Evolutionary conservation across 1,140 invertebrate genomes (phyloP), one percentile per base, ranked within the genome.

Genomic region (Eupristina koningsbergeri): DNA sequence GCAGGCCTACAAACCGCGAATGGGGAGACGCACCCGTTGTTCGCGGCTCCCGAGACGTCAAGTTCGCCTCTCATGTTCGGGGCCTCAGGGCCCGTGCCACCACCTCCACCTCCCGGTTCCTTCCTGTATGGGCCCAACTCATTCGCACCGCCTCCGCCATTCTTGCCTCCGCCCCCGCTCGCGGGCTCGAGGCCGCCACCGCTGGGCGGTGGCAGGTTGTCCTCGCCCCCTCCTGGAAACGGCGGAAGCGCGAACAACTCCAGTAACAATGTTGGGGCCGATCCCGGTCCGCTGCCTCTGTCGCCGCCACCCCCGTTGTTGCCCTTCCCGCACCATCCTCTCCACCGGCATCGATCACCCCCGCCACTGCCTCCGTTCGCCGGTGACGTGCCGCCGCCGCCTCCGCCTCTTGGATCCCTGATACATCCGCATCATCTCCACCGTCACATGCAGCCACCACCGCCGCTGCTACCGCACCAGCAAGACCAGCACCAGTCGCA

Each of bases 141-240:
- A 80, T 87, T 89, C 90, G 82, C 86, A 88, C 86, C 91, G 71
- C 91, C 90, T 29, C 89, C 89, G 22, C 86, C 88, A 53, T 83
- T 78, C 41, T 41, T 75, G 71, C 86, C 90, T 34, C 89, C 88
- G 47, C 89, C 89, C 3, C 88, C 87, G 0, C 84, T 67, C 6
- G 76, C 41, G 39, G 73, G 86, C 31, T 76, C 85, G 94, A 94
- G 95, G 74, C 94, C 94, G 29, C 93, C 94, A 41, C 94, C 95
- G 19, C 86, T 95, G 9, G 93, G 93, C 36, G 94, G 94, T 9
- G 91, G 95, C 73, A 91, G 95, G 77, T 91, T 95, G 88, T 94
- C 94, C 9, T 95, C 95, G 8, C 94, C 94, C 6, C 94, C 94
- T 34, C 94, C 94, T 13, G 89, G 89, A 29, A 84, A 85, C 87